Evolutionary conservation across 2,888 invertebrate species (phyloP), one percentile per base, ranked within the genome.

Genomic region (Camponotus fellah): DNA sequence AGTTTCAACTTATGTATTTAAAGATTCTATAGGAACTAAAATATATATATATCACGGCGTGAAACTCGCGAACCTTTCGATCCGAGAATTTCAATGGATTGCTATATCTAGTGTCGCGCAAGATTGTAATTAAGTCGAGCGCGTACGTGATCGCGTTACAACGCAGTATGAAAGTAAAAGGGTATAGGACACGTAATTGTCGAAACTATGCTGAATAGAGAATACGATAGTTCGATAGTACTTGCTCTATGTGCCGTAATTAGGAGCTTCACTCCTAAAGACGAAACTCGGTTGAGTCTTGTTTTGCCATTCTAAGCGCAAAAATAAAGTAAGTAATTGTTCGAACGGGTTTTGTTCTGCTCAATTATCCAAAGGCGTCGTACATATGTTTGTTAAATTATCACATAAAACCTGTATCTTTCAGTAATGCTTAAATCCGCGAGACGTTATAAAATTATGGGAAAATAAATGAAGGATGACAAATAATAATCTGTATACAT

Each of bases 311-410:
- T 1, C 17, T 60, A 71, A 46, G 60, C 10, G 12, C 37, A 17
- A 79, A 79, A 49, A 60, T 66, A 76, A 65, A 75, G 34, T 68
- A 65, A 75, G 34, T 68, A 77, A 71, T 79, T 79, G 71, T 21
- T 43, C 2, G 14, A 79, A 71, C 21, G 37, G 17, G 10, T 69
- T 69, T 71, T 60, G 71, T 60, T 58, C 46, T 21, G 8, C 46
- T 79, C 12, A 26, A 43, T 60, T 56, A 69, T 58, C 21, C 14
- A 21, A 69, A 79, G n/a, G 9, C 4, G n/a, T 32, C 14, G 53
- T 26, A 43, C 21, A 14, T 68, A 37, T 66, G 34, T 58, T 60
- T 10, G 34, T 46, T 60, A 34, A 58, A 60, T 12, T 60, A 60
- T 71, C 71, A 34, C 34, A 21, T 71, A 60, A 60, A 79, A 79